These are phyloP conservation scores for Pelvicachromis taeniatus DNA, from an alignment of 2,113 vertebrate genomes.

Conservation along the genomic window DNA sequence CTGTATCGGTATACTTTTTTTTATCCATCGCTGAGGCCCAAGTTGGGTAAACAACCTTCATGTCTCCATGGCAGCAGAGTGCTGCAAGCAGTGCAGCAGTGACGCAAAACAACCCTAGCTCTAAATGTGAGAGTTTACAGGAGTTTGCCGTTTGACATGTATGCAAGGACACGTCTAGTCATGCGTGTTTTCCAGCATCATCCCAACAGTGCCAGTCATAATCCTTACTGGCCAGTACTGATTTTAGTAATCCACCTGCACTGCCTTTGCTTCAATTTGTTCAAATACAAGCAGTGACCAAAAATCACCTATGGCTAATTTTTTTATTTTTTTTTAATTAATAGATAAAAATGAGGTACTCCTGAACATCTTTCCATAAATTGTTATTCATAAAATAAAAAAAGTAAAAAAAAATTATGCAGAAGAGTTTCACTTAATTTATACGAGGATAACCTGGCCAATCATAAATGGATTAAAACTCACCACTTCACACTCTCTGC, in stretches of 20 bases:
- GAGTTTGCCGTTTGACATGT: background rate
- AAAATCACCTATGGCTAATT: background rate
- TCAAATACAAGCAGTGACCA: background rate
- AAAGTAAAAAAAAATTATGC: background rate
- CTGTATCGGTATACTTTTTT: background rate
- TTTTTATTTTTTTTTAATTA: background rate
- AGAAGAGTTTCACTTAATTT: background rate
- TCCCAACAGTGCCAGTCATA: background rate
- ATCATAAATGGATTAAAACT: background rate
- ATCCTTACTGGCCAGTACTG: background rate
- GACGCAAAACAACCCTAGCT: background rate
- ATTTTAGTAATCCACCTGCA: background rate
- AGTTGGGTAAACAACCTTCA: background rate
- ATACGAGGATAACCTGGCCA: background rate
- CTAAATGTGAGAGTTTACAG: background rate
- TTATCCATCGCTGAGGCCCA: background rate
- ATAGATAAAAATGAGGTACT: background rate
- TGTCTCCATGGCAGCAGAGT: background rate
- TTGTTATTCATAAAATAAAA: background rate
- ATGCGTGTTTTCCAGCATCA: background rate
- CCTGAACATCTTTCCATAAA: background rate
- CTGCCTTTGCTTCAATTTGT: background rate
- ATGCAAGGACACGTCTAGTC: background rate
- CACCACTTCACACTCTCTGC: background rate
- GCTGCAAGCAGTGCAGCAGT: background rate